Evolutionary conservation across 1,140 invertebrate genomes (phyloP).

Genomic region (Drosophila murphyi): DNA sequence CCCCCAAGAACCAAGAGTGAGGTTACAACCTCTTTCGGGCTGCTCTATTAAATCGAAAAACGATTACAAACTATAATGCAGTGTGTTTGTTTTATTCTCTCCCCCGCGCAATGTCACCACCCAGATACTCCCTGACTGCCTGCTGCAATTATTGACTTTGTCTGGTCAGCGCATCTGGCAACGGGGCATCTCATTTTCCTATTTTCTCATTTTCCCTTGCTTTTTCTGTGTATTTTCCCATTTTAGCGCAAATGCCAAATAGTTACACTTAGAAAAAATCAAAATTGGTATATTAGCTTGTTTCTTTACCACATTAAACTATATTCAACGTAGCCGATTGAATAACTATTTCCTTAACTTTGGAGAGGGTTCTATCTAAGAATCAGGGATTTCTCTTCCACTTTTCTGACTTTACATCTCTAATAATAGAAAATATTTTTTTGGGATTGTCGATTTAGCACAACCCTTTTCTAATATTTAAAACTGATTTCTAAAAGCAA

Average conservation of each 20-base stretch:
- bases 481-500: too few relatives aligned
- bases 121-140: background rate
- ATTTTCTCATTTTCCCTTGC: slow-evolving; percentile 3
- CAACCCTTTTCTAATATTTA: too few relatives aligned
- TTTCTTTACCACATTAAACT: slow-evolving; percentile 26
- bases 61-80: slow-evolving; percentile 82
- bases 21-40: slow-evolving; percentile 45
- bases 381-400: too few relatives aligned
- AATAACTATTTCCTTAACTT: too few relatives aligned
- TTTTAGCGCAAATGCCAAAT: slow-evolving; percentile 72
- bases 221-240: slow-evolving; percentile 20
- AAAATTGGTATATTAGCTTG: too few relatives aligned
- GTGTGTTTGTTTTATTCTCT: slow-evolving; percentile 57
- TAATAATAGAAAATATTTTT: too few relatives aligned
- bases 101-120: background rate
- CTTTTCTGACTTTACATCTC: too few relatives aligned
- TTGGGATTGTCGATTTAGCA: too few relatives aligned
- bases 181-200: slow-evolving; percentile 18
- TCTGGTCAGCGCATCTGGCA: slow-evolving; percentile 41
- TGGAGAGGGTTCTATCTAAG: too few relatives aligned
- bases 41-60: slow-evolving; percentile 79
- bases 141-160: slow-evolving; percentile 49
- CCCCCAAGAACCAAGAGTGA: slow-evolving; percentile 32
- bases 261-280: too few relatives aligned
- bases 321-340: too few relatives aligned